Evolutionary conservation across 2,113 vertebrate species (phyloP).

Genomic region (Illadopsis cleaveri): DNA sequence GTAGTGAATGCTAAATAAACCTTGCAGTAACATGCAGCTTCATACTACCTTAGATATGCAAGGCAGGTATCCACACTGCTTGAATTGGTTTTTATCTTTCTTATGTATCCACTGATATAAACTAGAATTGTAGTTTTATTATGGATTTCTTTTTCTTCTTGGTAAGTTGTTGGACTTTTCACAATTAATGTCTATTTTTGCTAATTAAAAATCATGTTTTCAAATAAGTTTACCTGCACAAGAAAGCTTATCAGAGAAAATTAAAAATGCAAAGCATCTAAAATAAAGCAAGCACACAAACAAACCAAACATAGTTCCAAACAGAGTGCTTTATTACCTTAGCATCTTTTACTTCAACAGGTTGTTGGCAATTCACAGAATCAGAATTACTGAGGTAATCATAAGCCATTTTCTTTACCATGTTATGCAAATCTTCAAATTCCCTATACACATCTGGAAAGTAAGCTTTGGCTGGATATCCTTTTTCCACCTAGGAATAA

Average conservation of each 20-base stretch:
- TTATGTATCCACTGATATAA: background rate
- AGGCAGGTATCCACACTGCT: background rate
- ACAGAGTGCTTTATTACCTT: conserved; percentile 75
- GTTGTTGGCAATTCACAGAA: conserved; percentile 52
- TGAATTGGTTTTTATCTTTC: no score
- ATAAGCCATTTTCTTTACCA: conserved; percentile 86
- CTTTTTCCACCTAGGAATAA: conserved; percentile 81
- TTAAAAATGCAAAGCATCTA: background rate
- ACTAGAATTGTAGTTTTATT: background rate
- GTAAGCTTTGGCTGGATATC: conserved; percentile 68
- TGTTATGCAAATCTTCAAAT: conserved; percentile 88
- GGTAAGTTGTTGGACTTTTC: background rate
- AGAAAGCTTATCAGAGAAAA: background rate
- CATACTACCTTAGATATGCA: background rate
- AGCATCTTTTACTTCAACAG: conserved; percentile 83
- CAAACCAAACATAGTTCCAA: background rate
- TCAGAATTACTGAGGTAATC: conserved; percentile 81
- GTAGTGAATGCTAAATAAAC: background rate
- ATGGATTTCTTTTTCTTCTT: background rate
- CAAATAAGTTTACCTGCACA: background rate
- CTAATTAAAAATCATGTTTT: background rate
- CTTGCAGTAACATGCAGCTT: background rate
- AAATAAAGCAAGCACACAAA: background rate
- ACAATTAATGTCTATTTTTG: background rate
- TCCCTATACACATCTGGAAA: conserved; percentile 92